A percentile compares a stretch with the other conserved stretches of the same genome.
Conservation (phyloP, 2,888 invertebrate species). For the Hecatera dysodea region DNA sequence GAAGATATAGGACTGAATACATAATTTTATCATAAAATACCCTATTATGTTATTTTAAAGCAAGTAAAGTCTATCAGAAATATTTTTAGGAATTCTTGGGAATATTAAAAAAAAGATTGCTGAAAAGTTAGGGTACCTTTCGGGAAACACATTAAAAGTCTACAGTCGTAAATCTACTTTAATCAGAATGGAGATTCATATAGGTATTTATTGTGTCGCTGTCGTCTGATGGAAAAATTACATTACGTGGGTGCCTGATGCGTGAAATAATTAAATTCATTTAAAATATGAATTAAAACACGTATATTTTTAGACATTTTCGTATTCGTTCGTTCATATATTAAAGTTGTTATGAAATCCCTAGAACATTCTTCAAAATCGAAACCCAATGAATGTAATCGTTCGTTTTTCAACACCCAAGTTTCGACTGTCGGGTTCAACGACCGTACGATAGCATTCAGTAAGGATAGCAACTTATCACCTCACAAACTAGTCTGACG, state of each 20-base stretch:
- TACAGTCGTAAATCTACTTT: background rate
- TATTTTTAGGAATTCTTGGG: background rate
- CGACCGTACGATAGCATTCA: conserved; percentile 50
- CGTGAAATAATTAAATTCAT: too few relatives aligned
- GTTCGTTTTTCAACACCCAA: background rate
- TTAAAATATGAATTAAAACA: too few relatives aligned
- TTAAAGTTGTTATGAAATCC: too few relatives aligned
- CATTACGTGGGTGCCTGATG: too few relatives aligned
- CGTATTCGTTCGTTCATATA: too few relatives aligned
- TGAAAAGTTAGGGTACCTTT: background rate
- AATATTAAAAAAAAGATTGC: background rate
- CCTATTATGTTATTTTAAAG: background rate
- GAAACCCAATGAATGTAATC: background rate
- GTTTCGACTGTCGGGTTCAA: conserved; percentile 35
- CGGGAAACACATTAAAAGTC: background rate
- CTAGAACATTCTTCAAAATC: too few relatives aligned
- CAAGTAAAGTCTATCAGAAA: background rate
- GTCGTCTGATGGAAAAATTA: too few relatives aligned
- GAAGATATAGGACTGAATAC: background rate
- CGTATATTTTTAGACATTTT: too few relatives aligned
- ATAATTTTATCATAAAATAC: background rate
- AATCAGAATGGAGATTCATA: background rate
- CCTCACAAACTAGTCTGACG: conserved; percentile 45
- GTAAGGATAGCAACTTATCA: conserved; percentile 60
- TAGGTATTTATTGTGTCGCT: too few relatives aligned